These are phyloP conservation scores for Sclerurus mexicanus DNA, from an alignment of 2,113 vertebrate genomes.

Conservation along the genomic window DNA sequence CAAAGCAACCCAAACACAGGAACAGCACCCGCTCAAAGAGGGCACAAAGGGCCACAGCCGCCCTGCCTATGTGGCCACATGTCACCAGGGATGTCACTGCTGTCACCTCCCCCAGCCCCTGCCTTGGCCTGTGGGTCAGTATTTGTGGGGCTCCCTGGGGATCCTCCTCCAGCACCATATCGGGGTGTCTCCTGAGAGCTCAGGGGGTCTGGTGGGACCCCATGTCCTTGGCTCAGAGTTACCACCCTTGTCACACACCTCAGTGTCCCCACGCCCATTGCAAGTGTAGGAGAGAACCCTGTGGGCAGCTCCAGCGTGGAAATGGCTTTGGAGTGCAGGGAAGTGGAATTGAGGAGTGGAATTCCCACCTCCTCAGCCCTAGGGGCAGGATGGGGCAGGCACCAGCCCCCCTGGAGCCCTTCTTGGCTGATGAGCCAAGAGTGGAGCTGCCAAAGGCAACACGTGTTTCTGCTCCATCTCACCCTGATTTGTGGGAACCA, in stretches of 20 bases:
- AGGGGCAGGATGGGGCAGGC: neutral
- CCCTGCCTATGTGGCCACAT: neutral
- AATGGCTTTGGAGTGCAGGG: neutral
- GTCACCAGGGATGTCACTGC: neutral
- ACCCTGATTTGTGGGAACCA: neutral
- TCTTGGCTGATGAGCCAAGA: too few species aligned
- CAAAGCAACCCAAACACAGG: fast-evolving
- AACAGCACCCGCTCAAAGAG: neutral
- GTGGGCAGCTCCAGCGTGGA: neutral
- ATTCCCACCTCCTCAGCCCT: neutral
- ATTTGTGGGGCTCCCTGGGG: neutral
- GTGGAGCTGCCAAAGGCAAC: neutral
- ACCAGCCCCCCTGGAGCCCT: neutral
- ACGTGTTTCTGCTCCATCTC: neutral
- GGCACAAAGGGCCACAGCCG: neutral
- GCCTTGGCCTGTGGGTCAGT: neutral
- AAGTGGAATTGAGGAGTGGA: fast-evolving
- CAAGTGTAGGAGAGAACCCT: fast-evolving
- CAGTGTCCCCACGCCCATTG: fast-evolving
- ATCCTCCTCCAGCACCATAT: fast-evolving
- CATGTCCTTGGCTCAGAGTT: fast-evolving
- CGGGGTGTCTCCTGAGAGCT: neutral
- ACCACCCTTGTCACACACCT: fast-evolving
- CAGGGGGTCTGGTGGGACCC: neutral
- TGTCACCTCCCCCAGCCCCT: neutral